Percentiles rank a stretch among this genome's conserved stretches.
Evolutionary conservation across 2,113 vertebrate genomes (phyloP).

Genomic region (Tenebrosternarchus preto): DNA sequence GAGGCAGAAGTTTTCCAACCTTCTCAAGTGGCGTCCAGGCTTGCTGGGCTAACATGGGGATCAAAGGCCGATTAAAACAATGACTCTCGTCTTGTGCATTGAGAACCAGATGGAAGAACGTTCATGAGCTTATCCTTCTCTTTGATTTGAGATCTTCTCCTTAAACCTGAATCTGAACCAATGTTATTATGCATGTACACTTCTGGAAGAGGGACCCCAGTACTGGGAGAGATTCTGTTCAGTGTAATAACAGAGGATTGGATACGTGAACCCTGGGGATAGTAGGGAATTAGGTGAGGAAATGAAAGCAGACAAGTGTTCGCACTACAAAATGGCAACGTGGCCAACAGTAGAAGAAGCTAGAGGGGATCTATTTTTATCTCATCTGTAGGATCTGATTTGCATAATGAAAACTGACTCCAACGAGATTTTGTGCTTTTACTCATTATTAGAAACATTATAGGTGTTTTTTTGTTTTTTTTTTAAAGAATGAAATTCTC

Average conservation of each 20-base stretch:
- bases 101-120: neutral
- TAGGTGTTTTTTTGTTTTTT: no score
- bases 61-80: conserved; percentile 7
- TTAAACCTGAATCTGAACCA: neutral
- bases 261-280: neutral
- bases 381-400: no score
- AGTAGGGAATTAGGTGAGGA: neutral
- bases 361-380: no score
- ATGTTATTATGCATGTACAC: neutral
- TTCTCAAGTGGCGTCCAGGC: neutral
- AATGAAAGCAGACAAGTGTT: no score
- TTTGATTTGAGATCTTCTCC: neutral
- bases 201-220: neutral
- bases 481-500: no score
- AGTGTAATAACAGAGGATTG: neutral
- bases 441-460: no score
- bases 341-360: no score
- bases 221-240: neutral
- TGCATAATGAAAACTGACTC: no score
- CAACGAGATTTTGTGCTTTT: no score
- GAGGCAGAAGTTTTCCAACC: neutral
- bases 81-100: neutral
- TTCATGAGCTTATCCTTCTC: neutral
- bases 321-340: no score
- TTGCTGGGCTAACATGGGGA: neutral